Evolutionary conservation across 2,797 vertebrate species (phyloP).

Genomic region (Dromococcyx pavoninus): DNA sequence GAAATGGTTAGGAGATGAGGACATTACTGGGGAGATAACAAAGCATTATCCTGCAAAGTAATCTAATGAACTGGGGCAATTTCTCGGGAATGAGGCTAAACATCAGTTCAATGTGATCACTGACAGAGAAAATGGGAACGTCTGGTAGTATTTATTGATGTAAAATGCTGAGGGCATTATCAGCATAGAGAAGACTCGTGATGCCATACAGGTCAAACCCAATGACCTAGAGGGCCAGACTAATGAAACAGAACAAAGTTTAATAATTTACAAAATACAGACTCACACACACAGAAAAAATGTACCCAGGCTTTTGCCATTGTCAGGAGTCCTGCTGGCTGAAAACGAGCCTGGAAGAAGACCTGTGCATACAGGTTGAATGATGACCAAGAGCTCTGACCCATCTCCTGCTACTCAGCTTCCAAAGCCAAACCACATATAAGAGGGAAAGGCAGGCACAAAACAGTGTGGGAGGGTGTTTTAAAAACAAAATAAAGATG

Average conservation of each 20-base stretch:
- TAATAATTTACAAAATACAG: background rate
- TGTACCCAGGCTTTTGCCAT: background rate
- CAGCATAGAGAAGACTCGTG: background rate
- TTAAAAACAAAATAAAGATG: background rate
- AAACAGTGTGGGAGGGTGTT: background rate
- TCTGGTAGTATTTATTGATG: background rate
- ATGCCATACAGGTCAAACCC: background rate
- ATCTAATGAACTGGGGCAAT: background rate
- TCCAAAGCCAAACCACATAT: background rate
- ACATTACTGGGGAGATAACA: background rate
- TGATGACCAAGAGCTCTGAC: background rate
- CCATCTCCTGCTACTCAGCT: background rate
- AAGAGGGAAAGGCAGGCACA: background rate
- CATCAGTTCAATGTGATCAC: background rate
- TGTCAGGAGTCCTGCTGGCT: background rate
- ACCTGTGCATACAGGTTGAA: fast-evolving
- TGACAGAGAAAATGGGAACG: background rate
- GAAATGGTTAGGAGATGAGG: background rate
- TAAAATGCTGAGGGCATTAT: background rate
- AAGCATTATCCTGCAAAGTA: background rate
- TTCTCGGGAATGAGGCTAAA: background rate
- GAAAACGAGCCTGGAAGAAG: background rate
- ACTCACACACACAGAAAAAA: background rate
- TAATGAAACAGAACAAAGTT: background rate
- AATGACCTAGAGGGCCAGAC: background rate